phyloP scores from a whole-genome alignment of 2,888 invertebrate species.

The Drosophila mimica region DNA sequence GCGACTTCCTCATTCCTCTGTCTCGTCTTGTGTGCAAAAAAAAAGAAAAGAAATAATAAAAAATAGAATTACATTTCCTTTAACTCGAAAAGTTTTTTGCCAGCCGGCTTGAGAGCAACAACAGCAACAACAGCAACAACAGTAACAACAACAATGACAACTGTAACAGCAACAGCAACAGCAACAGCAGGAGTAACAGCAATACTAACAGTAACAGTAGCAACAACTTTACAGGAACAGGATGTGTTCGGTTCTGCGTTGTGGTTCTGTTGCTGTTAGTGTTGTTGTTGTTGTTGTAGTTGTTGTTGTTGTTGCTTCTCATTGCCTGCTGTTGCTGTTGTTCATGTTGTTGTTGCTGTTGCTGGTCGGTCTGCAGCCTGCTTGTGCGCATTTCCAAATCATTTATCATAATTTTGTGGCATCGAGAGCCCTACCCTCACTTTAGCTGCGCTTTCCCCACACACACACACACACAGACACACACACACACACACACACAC shows the following conservation, averaged over 20 bases:
- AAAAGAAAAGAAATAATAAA: conserved; percentile 17
- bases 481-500: conserved; percentile 1
- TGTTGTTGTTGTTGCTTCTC: conserved; percentile 10
- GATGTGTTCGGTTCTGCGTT: conserved; percentile 81
- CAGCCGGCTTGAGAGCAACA: conserved; percentile 48
- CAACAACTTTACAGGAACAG: conserved; percentile 65
- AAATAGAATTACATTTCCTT: conserved; percentile 72
- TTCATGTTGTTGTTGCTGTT: conserved; percentile 24
- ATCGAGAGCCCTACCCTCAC: conserved; percentile 52
- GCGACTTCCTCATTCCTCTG: conserved; percentile 63
- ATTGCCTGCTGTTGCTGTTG: conserved; percentile 5
- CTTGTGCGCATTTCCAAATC: conserved; percentile 80
- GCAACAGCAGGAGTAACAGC: conserved; percentile 26
- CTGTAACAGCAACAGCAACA: conserved; percentile 26
- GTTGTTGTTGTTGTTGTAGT: conserved; percentile 29
- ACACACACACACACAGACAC: not conserved
- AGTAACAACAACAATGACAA: conserved; percentile 24
- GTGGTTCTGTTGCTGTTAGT: conserved; percentile 54
- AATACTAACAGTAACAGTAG: conserved; percentile 22
- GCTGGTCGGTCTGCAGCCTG: conserved; percentile 61
- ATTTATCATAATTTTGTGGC: conserved; percentile 80
- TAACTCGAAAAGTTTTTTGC: conserved; percentile 77
- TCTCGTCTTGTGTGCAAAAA: conserved; percentile 44
- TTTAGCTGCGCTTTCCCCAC: conserved; percentile 16
- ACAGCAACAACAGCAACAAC: conserved; percentile 29